These are phyloP conservation scores for Megaceryle torquata DNA, from an alignment of 2,113 vertebrate genomes.

Conservation along the genomic window DNA sequence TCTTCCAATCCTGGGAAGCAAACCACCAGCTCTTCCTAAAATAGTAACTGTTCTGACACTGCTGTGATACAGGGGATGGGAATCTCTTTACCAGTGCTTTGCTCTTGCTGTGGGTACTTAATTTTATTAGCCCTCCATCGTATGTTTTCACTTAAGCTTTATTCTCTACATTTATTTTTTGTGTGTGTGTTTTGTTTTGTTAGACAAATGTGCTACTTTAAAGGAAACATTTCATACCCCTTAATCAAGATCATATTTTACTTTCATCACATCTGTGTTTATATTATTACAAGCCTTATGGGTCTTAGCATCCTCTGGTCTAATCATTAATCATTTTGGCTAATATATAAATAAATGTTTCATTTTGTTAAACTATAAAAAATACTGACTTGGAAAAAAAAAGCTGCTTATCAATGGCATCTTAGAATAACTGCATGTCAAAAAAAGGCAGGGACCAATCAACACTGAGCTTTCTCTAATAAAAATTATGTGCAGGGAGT, in stretches of 20 bases:
- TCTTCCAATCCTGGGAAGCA: not conserved
- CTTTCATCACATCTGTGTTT: slow-evolving; percentile 27
- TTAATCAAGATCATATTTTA: slow-evolving; percentile 24
- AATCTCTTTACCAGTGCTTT: not conserved
- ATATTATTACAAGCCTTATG: slow-evolving; percentile 27
- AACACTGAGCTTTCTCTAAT: not conserved
- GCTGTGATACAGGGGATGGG: not conserved
- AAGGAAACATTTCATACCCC: slow-evolving; percentile 31
- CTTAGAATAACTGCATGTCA: not conserved
- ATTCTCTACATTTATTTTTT: not conserved
- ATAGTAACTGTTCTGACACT: not conserved
- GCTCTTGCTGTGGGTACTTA: not conserved
- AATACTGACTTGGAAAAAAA: not conserved
- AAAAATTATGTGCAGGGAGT: not conserved
- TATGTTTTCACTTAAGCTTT: slow-evolving; percentile 15
- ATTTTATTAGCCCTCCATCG: not conserved
- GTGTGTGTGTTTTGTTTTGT: slow-evolving; percentile 7
- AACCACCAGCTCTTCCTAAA: not conserved
- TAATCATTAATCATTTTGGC: slow-evolving; percentile 12
- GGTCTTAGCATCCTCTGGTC: not conserved
- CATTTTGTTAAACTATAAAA: not conserved
- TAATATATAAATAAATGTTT: slow-evolving; percentile 10
- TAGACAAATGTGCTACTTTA: slow-evolving; percentile 25
- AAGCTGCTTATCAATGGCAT: not conserved
- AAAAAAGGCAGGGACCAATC: not conserved